Conservation (phyloP, 2,797 vertebrate genomes). For the Myotis pilosus region DNA sequence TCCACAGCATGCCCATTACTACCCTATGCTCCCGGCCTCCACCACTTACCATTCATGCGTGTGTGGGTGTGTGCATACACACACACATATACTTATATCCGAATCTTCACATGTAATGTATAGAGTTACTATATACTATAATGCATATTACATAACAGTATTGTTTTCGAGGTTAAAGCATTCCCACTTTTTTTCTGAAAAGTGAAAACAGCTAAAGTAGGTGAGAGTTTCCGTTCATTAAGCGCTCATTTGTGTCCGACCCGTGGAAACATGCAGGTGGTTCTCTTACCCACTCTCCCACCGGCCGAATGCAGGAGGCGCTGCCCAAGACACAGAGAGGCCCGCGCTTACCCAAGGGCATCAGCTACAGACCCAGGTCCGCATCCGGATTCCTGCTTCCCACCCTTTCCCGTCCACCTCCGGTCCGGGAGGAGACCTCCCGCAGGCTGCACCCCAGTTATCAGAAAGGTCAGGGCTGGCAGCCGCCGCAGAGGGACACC, state of each 20-base stretch:
- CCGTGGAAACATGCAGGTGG: neutral
- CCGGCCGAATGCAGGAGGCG: neutral
- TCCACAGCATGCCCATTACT: neutral
- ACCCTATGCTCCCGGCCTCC: neutral
- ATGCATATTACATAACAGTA: neutral
- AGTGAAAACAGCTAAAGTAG: neutral
- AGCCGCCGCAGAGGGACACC: neutral
- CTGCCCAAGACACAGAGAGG: neutral
- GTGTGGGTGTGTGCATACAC: too few relatives aligned
- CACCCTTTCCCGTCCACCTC: neutral
- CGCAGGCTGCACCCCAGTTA: fast-evolving
- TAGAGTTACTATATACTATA: neutral
- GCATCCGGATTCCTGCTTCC: neutral
- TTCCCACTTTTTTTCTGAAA: neutral
- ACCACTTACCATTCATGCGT: neutral
- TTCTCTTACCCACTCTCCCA: neutral
- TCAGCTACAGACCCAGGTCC: neutral
- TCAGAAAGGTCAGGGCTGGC: neutral
- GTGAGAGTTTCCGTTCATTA: neutral
- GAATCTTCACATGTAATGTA: neutral
- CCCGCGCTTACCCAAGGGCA: neutral
- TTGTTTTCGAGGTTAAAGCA: neutral
- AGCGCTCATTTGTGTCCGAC: neutral
- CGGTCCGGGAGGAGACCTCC: neutral
- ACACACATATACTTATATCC: neutral